A percentile compares a stretch with the other conserved stretches of the same genome.
Evolutionary conservation across 2,888 invertebrate genomes (phyloP).

Genomic region (Amiota communis): DNA sequence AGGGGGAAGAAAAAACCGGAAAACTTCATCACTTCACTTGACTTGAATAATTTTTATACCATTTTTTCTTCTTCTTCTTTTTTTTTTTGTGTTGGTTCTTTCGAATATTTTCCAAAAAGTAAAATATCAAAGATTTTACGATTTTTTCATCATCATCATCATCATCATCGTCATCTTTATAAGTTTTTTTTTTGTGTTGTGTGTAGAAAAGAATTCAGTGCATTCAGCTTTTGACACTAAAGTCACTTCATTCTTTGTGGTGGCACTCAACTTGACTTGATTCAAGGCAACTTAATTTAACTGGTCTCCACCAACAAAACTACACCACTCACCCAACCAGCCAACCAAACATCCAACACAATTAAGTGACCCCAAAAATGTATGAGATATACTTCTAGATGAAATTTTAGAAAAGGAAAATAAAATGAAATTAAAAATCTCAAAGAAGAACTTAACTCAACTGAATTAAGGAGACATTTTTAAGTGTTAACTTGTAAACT

Average conservation of each 20-base stretch:
- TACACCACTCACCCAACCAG: not conserved
- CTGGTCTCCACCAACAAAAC: not conserved
- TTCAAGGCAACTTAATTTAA: not conserved
- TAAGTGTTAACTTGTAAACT: no score
- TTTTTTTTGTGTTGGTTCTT: not conserved
- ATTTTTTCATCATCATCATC: no score
- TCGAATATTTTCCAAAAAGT: no score
- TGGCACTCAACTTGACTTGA: not conserved
- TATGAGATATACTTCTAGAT: no score
- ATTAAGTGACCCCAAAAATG: not conserved
- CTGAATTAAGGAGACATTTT: no score
- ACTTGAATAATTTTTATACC: not conserved
- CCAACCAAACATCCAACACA: not conserved
- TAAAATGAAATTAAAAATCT: no score
- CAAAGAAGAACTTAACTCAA: no score
- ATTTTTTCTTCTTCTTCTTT: not conserved
- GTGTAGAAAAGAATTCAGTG: not conserved
- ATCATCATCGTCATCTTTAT: no score
- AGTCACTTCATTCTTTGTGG: constrained; percentile 7
- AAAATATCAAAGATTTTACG: no score
- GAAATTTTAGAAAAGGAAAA: no score
- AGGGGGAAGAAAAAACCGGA: not conserved
- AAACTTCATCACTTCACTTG: constrained; percentile 7
- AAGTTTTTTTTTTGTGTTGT: not conserved
- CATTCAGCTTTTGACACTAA: constrained; percentile 17